Percentiles rank a stretch among this genome's conserved stretches.
phyloP scores from a whole-genome alignment of 2,113 vertebrate genomes.

The Acrocephalus arundinaceus region DNA sequence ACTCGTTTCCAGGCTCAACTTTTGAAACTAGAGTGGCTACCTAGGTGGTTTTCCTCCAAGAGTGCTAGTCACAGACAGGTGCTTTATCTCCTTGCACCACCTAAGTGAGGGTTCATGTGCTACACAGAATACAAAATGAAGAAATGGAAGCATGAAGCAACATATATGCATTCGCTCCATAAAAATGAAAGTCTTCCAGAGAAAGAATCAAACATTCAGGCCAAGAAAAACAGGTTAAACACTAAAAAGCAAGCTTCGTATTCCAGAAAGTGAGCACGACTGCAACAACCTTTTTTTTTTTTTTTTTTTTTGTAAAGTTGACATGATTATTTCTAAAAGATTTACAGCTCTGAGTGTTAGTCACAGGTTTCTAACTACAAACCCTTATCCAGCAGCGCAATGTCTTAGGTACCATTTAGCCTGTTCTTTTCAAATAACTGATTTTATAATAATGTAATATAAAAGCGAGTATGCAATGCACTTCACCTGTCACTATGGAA shows the following conservation, averaged over 20 bases:
- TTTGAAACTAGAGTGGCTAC: neutral
- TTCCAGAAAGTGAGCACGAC: rapidly evolving
- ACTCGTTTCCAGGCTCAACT: neutral
- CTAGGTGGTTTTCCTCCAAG: neutral
- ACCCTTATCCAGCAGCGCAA: neutral
- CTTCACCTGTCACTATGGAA: neutral
- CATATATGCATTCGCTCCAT: rapidly evolving
- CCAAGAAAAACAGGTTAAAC: neutral
- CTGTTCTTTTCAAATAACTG: neutral
- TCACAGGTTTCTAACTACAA: neutral
- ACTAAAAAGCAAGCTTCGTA: neutral
- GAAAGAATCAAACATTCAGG: neutral
- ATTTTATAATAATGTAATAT: neutral
- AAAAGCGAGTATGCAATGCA: neutral
- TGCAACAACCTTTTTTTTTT: neutral
- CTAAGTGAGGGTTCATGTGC: neutral
- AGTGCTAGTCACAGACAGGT: neutral
- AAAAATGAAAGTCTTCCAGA: neutral
- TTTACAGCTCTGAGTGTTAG: neutral
- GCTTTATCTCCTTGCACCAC: neutral
- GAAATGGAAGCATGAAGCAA: neutral
- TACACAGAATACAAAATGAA: neutral
- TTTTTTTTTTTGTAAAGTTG: neutral
- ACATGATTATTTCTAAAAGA: neutral
- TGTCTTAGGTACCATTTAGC: neutral